Evolutionary conservation across 1,140 invertebrate genomes (phyloP).

Genomic region (Teleogryllus occipitalis): DNA sequence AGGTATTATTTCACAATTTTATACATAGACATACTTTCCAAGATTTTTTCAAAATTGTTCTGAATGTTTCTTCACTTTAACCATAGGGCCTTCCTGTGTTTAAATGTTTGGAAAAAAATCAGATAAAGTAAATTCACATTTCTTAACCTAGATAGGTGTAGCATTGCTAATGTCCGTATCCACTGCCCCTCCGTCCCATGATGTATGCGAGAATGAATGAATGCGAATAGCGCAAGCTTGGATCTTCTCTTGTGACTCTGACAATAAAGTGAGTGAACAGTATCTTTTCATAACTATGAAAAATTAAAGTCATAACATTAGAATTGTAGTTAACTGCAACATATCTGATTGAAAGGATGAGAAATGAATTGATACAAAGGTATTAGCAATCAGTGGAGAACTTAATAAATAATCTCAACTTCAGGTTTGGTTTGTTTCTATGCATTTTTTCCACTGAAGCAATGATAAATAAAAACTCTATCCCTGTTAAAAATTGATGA

Average conservation of each 20-base stretch:
- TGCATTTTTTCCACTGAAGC: no score
- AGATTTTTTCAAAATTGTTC: no score
- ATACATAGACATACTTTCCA: no score
- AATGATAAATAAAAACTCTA: no score
- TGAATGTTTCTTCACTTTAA: no score
- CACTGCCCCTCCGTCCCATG: background rate
- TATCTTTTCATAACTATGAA: background rate
- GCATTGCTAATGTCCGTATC: background rate
- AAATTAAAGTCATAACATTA: background rate
- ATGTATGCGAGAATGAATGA: background rate
- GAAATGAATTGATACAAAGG: background rate
- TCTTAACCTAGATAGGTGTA: background rate
- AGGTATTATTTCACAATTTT: no score
- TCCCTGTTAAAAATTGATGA: no score
- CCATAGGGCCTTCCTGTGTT: background rate
- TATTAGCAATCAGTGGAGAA: background rate
- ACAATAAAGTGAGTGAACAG: background rate
- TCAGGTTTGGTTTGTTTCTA: no score
- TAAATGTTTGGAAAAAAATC: background rate
- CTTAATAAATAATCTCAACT: background rate
- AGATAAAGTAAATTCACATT: background rate
- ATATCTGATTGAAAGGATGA: background rate
- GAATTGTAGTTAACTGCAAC: background rate
- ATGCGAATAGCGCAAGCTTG: background rate
- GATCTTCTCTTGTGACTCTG: background rate